Evolutionary conservation across 2,888 invertebrate genomes (phyloP).

Genomic region (Anoncus sp.): DNA sequence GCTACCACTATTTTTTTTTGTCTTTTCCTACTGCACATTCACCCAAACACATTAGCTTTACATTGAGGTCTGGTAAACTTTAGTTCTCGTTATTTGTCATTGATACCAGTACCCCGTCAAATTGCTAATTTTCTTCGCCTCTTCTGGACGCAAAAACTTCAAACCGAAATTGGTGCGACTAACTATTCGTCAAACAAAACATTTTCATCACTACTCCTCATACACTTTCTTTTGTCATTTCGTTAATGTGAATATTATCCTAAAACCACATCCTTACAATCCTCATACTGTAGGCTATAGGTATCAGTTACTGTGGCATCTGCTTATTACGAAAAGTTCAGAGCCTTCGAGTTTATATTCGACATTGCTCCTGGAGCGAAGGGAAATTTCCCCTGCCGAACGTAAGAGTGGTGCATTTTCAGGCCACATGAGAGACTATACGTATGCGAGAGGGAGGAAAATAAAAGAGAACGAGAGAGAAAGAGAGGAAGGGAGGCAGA

Average conservation of each 20-base stretch:
- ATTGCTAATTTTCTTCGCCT: neutral
- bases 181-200: neutral
- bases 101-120: neutral
- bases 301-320: conserved; percentile 26
- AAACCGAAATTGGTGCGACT: neutral
- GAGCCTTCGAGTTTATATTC: conserved; percentile 50
- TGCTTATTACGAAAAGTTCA: conserved; percentile 52
- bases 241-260: conserved; percentile 26
- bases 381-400: conserved; percentile 41
- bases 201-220: conserved; percentile 3
- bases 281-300: conserved; percentile 10
- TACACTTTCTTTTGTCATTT: conserved; percentile 18
- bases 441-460: conserved; percentile 13
- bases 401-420: conserved; percentile 30
- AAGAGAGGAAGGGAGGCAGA: conserved; percentile 27
- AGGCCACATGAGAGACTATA: conserved; percentile 21
- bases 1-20: neutral
- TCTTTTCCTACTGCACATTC: neutral
- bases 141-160: neutral
- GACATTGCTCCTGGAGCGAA: conserved; percentile 43
- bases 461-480: conserved; percentile 42
- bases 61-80: neutral
- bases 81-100: neutral
- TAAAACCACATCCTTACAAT: neutral
- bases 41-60: neutral